Base-by-base conservation (phyloP, 2,888 invertebrate species). In the Germaria angustata region DNA sequence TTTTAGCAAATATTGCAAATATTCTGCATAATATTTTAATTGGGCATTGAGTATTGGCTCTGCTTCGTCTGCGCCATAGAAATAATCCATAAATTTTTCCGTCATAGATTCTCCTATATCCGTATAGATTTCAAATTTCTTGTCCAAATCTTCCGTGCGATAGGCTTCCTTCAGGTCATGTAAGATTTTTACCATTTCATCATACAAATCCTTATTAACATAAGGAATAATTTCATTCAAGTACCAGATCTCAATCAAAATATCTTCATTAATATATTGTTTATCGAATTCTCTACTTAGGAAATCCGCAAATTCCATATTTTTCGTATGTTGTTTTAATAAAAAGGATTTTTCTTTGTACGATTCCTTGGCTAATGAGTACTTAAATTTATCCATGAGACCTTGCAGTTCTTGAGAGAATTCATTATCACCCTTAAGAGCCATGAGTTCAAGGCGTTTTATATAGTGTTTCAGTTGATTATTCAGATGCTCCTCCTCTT, bases 211-310 rank as follows among this genome's bases (percentile, higher is more conserved):
- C 1, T 72, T 72, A n/a, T 22, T 36, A 7, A 85, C 24, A 28
- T 80, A 73, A 0, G 61, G 46, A 1, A 46, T 0, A 39, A 78
- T 46, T 71, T 78, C 77, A 13, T 79, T 80, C 17, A 86, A 69
- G 41, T 85, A 85, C 85, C 85, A 86, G 39, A 66, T 66, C 46
- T 86, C 84, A 41, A 85, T 79, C n/a, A 78, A 61, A 22, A 86
- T 84, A 28, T 85, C 85, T 53, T 85, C 84, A 36, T 85, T 84
- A 1, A 86, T 59, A 32, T 79, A 80, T 53, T 86, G 86, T 34
- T 83, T 84, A 7, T 86, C 86, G 17, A 85, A 68, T 57, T 84
- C 78, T 13, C 15, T 11, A 11, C 59, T 57, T 8, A 86, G 28
- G 22, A 84, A 82, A 2, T 80, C 77, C 0, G 32, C 63, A 36